Evolutionary conservation across 2,797 vertebrate species (phyloP).

Genomic region (Crossoptilon crossoptilon): DNA sequence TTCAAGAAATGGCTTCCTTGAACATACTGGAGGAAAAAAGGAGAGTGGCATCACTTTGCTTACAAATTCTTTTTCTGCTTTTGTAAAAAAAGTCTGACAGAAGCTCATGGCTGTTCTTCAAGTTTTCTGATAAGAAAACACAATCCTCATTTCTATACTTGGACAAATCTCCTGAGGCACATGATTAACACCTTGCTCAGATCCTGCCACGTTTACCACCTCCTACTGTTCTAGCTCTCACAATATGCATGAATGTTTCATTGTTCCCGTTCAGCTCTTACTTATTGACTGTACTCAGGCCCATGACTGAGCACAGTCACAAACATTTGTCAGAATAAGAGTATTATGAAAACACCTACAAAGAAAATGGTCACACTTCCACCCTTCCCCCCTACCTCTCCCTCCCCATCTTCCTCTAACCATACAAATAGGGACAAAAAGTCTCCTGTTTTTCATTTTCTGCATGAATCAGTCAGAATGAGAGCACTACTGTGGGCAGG

Average conservation of each 20-base stretch:
- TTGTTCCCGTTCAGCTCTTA: constrained; percentile 14
- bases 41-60: not conserved
- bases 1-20: not conserved
- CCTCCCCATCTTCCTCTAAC: not conserved
- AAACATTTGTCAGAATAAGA: constrained; percentile 26
- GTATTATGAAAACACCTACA: constrained; percentile 13
- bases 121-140: constrained; percentile 12
- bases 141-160: constrained; percentile 24
- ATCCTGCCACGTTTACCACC: constrained; percentile 31
- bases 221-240: constrained; percentile 6
- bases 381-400: not conserved
- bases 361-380: constrained; percentile 41
- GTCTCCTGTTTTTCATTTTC: constrained; percentile 63
- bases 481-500: not conserved
- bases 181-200: constrained; percentile 45
- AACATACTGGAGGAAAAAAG: not conserved
- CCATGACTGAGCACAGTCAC: not conserved
- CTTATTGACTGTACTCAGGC: not conserved
- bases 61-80: not conserved
- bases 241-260: constrained; percentile 28
- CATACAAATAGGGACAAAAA: constrained; percentile 22
- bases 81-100: not conserved
- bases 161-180: not conserved
- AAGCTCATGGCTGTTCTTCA: not conserved
- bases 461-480: constrained; percentile 61